phyloP scores from a whole-genome alignment of 2,797 vertebrate genomes.

The Triplophysa yarkandensis region DNA sequence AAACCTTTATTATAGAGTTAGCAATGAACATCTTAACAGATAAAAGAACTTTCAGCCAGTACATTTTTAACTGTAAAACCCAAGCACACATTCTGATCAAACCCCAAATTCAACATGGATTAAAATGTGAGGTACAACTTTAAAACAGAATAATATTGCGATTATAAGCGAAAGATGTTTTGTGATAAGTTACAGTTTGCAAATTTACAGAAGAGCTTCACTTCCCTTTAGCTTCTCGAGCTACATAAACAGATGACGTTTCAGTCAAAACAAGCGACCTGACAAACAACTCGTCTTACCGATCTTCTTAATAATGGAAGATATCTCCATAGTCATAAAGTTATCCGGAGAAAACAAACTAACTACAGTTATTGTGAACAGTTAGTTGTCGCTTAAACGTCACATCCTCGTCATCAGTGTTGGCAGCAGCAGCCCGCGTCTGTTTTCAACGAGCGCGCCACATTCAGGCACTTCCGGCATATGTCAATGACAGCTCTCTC shows the following conservation, averaged over 20 bases:
- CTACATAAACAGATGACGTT: slow-evolving; percentile 8
- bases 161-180: not conserved
- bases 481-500: not conserved
- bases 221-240: slow-evolving; percentile 32
- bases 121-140: not conserved
- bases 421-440: not conserved
- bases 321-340: slow-evolving; percentile 72
- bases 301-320: slow-evolving; percentile 77
- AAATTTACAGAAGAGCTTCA: not conserved
- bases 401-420: slow-evolving; percentile 53
- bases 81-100: not conserved
- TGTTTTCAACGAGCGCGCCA: slow-evolving; percentile 24
- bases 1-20: not conserved
- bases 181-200: not conserved
- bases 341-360: not conserved
- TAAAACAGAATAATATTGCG: not conserved
- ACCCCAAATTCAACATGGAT: not conserved
- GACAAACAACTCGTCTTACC: slow-evolving; percentile 61
- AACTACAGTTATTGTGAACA: not conserved
- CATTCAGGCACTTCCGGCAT: not conserved
- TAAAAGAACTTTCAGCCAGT: no score
- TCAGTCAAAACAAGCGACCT: not conserved
- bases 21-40: not conserved
- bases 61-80: not conserved
- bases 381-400: slow-evolving; percentile 31